Evolutionary conservation across 2,888 invertebrate species (phyloP).

Genomic region (Pseudolycoriella hygida): DNA sequence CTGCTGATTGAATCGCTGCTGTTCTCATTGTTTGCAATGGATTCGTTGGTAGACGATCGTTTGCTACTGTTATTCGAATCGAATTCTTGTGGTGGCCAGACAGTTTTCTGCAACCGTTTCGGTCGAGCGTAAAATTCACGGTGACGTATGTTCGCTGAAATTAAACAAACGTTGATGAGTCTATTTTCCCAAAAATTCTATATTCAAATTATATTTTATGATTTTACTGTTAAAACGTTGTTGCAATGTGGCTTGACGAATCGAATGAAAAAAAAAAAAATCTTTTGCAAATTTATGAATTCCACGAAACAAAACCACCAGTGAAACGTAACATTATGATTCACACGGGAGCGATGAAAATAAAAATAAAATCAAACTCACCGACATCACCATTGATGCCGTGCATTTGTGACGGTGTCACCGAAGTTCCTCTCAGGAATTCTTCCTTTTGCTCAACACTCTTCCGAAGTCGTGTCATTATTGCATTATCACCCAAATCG

Average conservation of each 20-base stretch:
- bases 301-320: too few relatives aligned
- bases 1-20: neutral
- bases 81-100: conserved; percentile 41
- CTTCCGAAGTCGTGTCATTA: conserved; percentile 60
- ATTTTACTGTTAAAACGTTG: too few relatives aligned
- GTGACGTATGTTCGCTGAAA: conserved; percentile 33
- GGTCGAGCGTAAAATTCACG: conserved; percentile 65
- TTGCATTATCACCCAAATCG: conserved; percentile 15
- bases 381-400: neutral
- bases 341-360: too few relatives aligned
- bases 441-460: conserved; percentile 82
- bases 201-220: too few relatives aligned
- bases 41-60: neutral
- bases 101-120: conserved; percentile 51
- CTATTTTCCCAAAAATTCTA: too few relatives aligned
- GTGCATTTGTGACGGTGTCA: neutral
- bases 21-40: neutral
- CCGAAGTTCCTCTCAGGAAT: conserved; percentile 53
- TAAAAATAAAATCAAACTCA: neutral
- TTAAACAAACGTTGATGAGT: neutral
- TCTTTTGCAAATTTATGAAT: too few relatives aligned
- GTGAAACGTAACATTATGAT: too few relatives aligned
- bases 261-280: too few relatives aligned
- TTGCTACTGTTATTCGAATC: neutral
- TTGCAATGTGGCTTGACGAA: too few relatives aligned